Evolutionary conservation across 1,140 invertebrate species (phyloP).

Genomic region (Daktulosphaira vitifoliae): DNA sequence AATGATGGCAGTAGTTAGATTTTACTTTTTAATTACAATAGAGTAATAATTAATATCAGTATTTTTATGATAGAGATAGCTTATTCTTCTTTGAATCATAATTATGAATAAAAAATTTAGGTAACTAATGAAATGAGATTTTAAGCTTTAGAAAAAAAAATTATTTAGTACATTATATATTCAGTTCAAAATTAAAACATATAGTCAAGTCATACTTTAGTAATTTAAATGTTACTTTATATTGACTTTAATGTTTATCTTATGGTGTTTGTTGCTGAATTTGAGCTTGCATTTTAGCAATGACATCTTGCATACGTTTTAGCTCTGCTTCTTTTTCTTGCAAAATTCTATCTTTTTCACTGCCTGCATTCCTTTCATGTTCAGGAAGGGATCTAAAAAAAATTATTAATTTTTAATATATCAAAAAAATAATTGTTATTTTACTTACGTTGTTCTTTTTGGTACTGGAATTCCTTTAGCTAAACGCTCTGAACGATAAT

Average conservation of each 20-base stretch:
- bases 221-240: too few species aligned
- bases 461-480: conserved; percentile 68
- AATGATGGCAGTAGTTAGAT: too few species aligned
- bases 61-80: too few species aligned
- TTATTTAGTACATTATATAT: too few species aligned
- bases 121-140: too few species aligned
- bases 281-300: conserved; percentile 89
- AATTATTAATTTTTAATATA: conserved; percentile 12
- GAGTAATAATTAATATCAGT: too few species aligned
- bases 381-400: conserved; percentile 38
- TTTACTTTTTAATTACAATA: too few species aligned
- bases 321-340: conserved; percentile 86
- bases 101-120: too few species aligned
- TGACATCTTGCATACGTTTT: conserved; percentile 87
- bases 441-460: conserved; percentile 57
- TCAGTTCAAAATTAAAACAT: too few species aligned
- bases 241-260: not conserved
- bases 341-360: conserved; percentile 71
- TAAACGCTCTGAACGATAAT: conserved; percentile 80
- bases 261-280: conserved; percentile 56
- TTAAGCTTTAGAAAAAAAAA: too few species aligned
- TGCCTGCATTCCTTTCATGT: conserved; percentile 35
- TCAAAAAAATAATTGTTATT: not conserved
- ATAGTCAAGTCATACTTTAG: too few species aligned
- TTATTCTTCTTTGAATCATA: too few species aligned